These are phyloP conservation scores for Drosophila murphyi DNA, from an alignment of 1,140 invertebrate genomes.

Conservation along the genomic window DNA sequence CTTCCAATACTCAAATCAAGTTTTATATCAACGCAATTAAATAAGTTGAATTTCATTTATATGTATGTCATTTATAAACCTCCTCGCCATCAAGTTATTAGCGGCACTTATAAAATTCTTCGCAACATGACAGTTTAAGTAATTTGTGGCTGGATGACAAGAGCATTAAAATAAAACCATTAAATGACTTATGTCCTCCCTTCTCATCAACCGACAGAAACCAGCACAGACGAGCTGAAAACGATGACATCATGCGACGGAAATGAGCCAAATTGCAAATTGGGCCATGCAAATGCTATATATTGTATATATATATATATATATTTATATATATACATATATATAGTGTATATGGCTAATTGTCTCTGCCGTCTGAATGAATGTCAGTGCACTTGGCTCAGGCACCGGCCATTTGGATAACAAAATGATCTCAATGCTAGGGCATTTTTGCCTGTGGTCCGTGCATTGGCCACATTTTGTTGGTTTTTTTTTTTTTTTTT, in stretches of 20 bases:
- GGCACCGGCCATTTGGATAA: slow-evolving; percentile 33
- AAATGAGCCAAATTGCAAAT: slow-evolving; percentile 60
- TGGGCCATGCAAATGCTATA: slow-evolving; percentile 44
- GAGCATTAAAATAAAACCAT: slow-evolving; percentile 58
- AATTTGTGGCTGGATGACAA: slow-evolving; percentile 42
- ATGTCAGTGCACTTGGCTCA: slow-evolving; percentile 72
- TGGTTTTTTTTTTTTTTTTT: slow-evolving; percentile 16
- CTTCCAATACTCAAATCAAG: background rate
- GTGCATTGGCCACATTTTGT: slow-evolving; percentile 3
- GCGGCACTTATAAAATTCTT: slow-evolving; percentile 15
- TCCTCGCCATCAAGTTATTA: slow-evolving; percentile 1
- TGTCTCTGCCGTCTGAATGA: slow-evolving; percentile 39
- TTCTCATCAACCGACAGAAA: slow-evolving; percentile 16
- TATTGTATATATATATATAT: slow-evolving; percentile 21
- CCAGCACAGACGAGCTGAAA: slow-evolving; percentile 25
- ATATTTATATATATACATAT: background rate
- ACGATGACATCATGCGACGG: slow-evolving; percentile 65
- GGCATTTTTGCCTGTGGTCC: slow-evolving; percentile 45
- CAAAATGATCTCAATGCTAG: slow-evolving; percentile 69
- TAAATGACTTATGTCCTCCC: slow-evolving; percentile 38
- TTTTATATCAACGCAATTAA: background rate
- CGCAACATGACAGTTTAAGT: slow-evolving; percentile 39
- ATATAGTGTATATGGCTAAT: slow-evolving; percentile 50
- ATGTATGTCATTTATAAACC: background rate
- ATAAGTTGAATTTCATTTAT: background rate